Conservation (phyloP, 2,113 vertebrate genomes). For the Spea multiplicata region DNA sequence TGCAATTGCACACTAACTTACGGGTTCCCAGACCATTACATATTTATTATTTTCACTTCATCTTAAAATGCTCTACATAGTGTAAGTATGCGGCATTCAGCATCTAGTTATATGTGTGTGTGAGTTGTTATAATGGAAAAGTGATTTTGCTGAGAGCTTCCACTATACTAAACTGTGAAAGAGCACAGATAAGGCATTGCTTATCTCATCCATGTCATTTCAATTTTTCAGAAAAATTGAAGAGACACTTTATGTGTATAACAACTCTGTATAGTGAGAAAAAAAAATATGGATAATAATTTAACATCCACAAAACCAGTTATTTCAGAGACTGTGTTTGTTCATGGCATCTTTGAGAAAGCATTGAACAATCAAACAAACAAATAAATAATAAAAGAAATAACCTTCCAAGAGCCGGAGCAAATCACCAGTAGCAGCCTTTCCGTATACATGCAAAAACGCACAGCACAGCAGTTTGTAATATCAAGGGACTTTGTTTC, state of each 20-base stretch:
- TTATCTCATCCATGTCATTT: conserved; percentile 11
- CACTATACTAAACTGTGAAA: not conserved
- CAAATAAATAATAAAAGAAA: conserved; percentile 18
- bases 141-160: conserved; percentile 1
- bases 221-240: conserved; percentile 22
- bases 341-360: not conserved
- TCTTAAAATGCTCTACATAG: conserved; percentile 1
- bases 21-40: not conserved
- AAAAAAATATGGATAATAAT: conserved; percentile 40
- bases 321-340: not conserved
- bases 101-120: not conserved
- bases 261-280: conserved; percentile 35
- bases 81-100: not conserved
- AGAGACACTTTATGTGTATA: conserved; percentile 29
- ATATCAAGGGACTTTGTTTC: conserved; percentile 66
- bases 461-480: conserved; percentile 60
- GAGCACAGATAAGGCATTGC: conserved; percentile 5
- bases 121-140: conserved; percentile 11
- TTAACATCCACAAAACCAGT: conserved; percentile 12
- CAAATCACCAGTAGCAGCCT: conserved; percentile 70
- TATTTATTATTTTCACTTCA: not conserved
- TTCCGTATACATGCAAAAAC: conserved; percentile 72
- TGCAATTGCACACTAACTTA: not conserved
- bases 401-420: conserved; percentile 71
- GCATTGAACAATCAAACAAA: conserved; percentile 15